These are phyloP conservation scores for Neoitamus cyanurus DNA, from an alignment of 2,888 invertebrate species.

Conservation along the genomic window DNA sequence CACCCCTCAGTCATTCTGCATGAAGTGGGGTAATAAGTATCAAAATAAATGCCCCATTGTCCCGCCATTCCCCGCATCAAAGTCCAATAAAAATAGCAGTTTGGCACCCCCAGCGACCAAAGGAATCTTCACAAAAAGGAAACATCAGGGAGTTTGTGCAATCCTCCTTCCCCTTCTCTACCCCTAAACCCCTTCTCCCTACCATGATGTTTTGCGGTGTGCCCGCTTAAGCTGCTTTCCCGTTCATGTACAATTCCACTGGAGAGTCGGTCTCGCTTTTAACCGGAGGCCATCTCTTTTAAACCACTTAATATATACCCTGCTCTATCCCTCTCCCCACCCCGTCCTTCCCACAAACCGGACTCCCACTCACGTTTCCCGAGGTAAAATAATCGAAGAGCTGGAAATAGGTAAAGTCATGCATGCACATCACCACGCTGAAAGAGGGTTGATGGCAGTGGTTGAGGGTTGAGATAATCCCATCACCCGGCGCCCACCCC, in stretches of 20 bases:
- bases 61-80: constrained; percentile 1
- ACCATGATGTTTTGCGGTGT: neutral
- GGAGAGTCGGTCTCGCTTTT: neutral
- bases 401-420: constrained; percentile 9
- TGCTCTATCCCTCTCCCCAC: neutral
- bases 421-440: neutral
- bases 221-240: neutral
- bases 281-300: neutral
- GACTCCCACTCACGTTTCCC: neutral
- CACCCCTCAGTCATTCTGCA: constrained; percentile 37
- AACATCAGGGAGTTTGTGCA: neutral
- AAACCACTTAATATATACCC: neutral
- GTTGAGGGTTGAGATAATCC: neutral
- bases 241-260: neutral
- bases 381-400: neutral
- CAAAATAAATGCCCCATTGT: constrained; percentile 37
- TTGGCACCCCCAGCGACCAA: neutral
- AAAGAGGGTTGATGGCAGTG: neutral
- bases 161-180: neutral
- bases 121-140: neutral
- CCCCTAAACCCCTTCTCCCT: neutral
- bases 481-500: neutral
- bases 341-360: neutral
- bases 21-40: constrained; percentile 41
- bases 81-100: neutral